Evolutionary conservation across 2,113 vertebrate genomes (phyloP).

Genomic region (Centropus bengalensis): DNA sequence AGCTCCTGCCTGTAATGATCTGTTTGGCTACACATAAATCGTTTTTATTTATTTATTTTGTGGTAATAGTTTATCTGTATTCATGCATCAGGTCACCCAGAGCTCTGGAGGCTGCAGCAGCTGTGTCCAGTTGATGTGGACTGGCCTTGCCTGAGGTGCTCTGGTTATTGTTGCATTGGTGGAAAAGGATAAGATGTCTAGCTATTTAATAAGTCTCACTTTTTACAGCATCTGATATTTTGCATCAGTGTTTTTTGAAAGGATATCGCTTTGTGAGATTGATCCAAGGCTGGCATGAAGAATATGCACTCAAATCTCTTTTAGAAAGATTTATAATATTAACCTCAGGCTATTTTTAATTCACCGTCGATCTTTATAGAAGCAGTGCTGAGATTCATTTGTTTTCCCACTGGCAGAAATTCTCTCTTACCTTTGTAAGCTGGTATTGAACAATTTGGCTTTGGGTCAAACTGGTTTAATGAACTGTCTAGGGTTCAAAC

Average conservation of each 20-base stretch:
- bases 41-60: background rate
- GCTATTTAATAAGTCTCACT: conserved; percentile 51
- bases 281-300: conserved; percentile 77
- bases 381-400: conserved; percentile 77
- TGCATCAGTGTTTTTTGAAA: conserved; percentile 73
- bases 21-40: background rate
- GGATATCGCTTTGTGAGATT: conserved; percentile 73
- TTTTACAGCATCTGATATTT: conserved; percentile 67
- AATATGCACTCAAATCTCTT: conserved; percentile 81
- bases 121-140: background rate
- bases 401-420: conserved; percentile 76
- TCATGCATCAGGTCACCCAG: background rate
- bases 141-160: background rate
- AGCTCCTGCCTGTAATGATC: background rate
- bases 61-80: background rate
- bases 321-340: conserved; percentile 85
- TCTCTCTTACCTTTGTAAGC: conserved; percentile 78
- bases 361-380: conserved; percentile 79
- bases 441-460: conserved; percentile 77
- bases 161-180: background rate
- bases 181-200: conserved; percentile 24
- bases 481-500: conserved; percentile 64
- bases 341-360: conserved; percentile 83
- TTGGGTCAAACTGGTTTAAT: conserved; percentile 75
- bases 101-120: background rate